phyloP scores from a whole-genome alignment of 2,113 vertebrate genomes.

The Balaeniceps rex region DNA sequence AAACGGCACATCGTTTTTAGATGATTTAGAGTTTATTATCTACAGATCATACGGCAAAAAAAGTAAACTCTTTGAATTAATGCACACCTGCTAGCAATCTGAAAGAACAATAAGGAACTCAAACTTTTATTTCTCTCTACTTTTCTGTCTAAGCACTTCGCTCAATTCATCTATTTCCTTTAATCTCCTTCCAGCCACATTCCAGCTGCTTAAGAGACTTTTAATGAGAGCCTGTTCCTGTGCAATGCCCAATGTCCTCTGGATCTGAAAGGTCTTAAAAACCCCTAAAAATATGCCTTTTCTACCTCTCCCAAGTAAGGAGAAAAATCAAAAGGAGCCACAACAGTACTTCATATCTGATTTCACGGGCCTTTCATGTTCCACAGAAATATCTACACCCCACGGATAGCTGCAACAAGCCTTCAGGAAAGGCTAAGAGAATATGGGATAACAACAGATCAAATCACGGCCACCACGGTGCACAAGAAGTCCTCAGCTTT shows the following conservation, averaged over 20 bases:
- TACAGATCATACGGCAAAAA: conserved; percentile 15
- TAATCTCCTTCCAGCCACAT: conserved; percentile 69
- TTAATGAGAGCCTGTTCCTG: conserved; percentile 61
- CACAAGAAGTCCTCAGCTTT: neutral
- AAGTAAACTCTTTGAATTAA: conserved; percentile 43
- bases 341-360: conserved; percentile 34
- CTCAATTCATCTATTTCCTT: conserved; percentile 59
- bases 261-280: conserved; percentile 50
- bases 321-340: conserved; percentile 39
- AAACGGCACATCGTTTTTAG: neutral
- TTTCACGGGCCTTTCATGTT: conserved; percentile 52
- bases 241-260: conserved; percentile 37
- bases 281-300: neutral
- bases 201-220: conserved; percentile 64
- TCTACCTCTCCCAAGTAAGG: conserved; percentile 8
- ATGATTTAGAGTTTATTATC: conserved; percentile 43
- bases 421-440: neutral
- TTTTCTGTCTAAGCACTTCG: conserved; percentile 40
- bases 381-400: neutral
- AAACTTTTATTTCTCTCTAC: conserved; percentile 41
- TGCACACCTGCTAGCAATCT: conserved; percentile 53
- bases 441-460: neutral
- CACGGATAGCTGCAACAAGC: neutral
- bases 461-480: neutral
- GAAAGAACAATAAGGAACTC: conserved; percentile 55